A percentile compares a stretch with the other conserved stretches of the same genome.
Conservation (phyloP, 2,113 vertebrate genomes). For the Chiloscyllium plagiosum region DNA sequence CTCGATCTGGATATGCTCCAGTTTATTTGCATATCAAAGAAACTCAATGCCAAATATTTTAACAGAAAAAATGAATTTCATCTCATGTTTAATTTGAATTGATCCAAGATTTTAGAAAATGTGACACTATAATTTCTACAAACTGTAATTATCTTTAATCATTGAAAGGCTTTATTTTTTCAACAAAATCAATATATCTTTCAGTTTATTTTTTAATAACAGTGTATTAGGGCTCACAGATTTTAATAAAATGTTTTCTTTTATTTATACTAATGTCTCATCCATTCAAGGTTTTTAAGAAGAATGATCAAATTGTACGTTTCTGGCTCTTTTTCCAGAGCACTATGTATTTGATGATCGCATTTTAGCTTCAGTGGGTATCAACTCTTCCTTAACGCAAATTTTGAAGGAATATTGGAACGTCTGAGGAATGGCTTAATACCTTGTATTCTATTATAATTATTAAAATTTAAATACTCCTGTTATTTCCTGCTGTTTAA, state of each 20-base stretch:
- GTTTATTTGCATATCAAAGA: not conserved
- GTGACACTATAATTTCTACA: not conserved
- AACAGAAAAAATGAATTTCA: not conserved
- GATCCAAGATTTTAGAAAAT: not conserved
- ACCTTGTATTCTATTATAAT: not conserved
- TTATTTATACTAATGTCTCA: not conserved
- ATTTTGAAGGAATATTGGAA: not conserved
- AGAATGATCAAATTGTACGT: not conserved
- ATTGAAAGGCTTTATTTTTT: not conserved
- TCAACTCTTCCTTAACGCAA: not conserved
- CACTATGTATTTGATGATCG: not conserved
- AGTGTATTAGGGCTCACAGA: not conserved
- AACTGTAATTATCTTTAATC: not conserved
- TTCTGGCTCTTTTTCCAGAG: not conserved
- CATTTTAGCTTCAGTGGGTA: not conserved
- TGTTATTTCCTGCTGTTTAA: not conserved
- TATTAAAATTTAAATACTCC: not conserved
- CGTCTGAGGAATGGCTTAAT: not conserved
- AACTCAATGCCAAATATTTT: not conserved
- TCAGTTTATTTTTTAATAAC: constrained; percentile 28
- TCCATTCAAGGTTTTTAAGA: not conserved
- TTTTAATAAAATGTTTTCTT: constrained; percentile 22
- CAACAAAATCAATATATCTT: not conserved
- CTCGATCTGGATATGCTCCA: not conserved
- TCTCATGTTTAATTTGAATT: not conserved